Evolutionary conservation across 2,797 vertebrate genomes (phyloP).

Genomic region (Dallia pectoralis): DNA sequence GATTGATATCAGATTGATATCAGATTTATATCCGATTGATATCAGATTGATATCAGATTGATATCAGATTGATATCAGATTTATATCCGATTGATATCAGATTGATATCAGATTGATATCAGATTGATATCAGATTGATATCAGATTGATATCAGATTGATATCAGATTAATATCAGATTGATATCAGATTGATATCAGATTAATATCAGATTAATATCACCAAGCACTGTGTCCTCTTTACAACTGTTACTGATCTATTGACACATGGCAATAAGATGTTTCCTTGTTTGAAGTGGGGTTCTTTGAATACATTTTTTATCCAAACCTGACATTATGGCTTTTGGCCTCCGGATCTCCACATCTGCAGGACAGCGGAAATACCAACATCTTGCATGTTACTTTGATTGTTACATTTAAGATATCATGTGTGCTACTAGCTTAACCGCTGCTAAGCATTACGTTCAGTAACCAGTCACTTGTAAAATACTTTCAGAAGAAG

Average conservation of each 20-base stretch:
- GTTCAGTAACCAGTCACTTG: conserved; percentile 86
- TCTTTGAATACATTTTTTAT: conserved; percentile 36
- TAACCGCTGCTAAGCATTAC: conserved; percentile 95
- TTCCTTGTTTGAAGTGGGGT: conserved; percentile 75
- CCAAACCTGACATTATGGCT: conserved; percentile 81
- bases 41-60: too few relatives aligned
- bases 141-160: too few relatives aligned
- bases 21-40: too few relatives aligned
- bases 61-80: too few relatives aligned
- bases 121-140: too few relatives aligned
- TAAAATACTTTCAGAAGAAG: conserved; percentile 94
- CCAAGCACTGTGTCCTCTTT: background rate
- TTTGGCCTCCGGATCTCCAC: conserved; percentile 78
- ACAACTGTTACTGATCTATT: conserved; percentile 56
- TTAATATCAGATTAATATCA: background rate
- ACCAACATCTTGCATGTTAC: conserved; percentile 87
- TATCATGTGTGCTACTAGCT: conserved; percentile 94
- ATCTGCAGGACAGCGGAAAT: conserved; percentile 92
- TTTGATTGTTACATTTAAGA: conserved; percentile 99
- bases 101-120: too few relatives aligned
- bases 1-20: too few relatives aligned
- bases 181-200: conserved; percentile 13
- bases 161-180: too few relatives aligned
- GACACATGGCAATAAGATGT: conserved; percentile 82
- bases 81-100: too few relatives aligned